These are phyloP conservation scores for Mechanitis messenoides DNA, from an alignment of 2,888 invertebrate species.

Conservation along the genomic window DNA sequence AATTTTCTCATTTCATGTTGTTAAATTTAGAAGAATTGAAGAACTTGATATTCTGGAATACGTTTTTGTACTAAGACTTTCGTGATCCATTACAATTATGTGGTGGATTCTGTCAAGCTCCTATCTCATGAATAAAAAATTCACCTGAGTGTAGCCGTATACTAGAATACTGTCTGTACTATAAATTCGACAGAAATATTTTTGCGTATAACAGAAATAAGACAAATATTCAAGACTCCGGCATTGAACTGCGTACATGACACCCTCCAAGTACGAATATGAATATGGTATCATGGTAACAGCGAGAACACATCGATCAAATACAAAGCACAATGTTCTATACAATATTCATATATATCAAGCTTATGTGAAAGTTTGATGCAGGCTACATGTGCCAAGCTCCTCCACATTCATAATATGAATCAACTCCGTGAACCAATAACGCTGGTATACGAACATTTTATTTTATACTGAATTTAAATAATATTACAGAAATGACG, in stretches of 20 bases:
- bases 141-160: no score
- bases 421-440: constrained; percentile 18
- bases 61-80: no score
- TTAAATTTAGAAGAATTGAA: no score
- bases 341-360: constrained; percentile 32
- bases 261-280: background rate
- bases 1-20: no score
- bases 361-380: constrained; percentile 40
- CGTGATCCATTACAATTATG: background rate
- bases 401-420: constrained; percentile 35
- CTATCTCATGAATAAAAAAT: no score
- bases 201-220: background rate
- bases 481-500: background rate
- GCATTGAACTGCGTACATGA: background rate
- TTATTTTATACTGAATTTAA: constrained; percentile 4
- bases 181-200: background rate
- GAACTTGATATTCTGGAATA: no score
- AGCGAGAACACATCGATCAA: constrained; percentile 63
- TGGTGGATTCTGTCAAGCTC: no score
- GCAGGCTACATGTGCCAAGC: constrained; percentile 39
- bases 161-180: background rate
- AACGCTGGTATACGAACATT: constrained; percentile 8
- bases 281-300: constrained; percentile 54
- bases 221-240: background rate
- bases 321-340: constrained; percentile 38